Conservation (phyloP, 2,888 invertebrate species). For the Andrena camellia region DNA sequence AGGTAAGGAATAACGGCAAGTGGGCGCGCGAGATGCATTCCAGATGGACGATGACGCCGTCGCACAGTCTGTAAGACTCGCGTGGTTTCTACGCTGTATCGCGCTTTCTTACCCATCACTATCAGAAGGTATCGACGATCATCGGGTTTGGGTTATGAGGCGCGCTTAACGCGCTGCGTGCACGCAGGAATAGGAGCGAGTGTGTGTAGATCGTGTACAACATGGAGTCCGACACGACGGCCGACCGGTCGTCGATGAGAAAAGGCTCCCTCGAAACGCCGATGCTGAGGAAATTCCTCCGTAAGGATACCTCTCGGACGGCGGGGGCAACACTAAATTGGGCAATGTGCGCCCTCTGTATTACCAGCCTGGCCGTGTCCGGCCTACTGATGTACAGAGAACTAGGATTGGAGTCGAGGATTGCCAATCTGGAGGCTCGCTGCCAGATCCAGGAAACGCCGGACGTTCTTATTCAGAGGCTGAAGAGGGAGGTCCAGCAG, state of each 20-base stretch:
- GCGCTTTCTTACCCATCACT: slow-evolving; percentile 33
- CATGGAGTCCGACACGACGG: slow-evolving; percentile 73
- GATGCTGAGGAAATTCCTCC: slow-evolving; percentile 78
- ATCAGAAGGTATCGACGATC: slow-evolving; percentile 58
- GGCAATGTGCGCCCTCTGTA: slow-evolving; percentile 80
- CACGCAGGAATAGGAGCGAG: slow-evolving; percentile 46
- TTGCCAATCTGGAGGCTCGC: slow-evolving; percentile 77
- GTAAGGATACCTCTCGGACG: slow-evolving; percentile 61
- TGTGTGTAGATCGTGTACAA: slow-evolving; percentile 63
- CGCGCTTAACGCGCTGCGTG: slow-evolving; percentile 64
- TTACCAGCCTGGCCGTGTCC: slow-evolving; percentile 79
- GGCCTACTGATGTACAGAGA: slow-evolving; percentile 80
- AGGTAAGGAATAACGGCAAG: slow-evolving; percentile 54
- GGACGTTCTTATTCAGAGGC: slow-evolving; percentile 73
- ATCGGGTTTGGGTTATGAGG: slow-evolving; percentile 67
- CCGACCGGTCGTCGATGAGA: slow-evolving; percentile 68
- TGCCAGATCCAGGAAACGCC: slow-evolving; percentile 67
- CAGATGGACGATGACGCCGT: slow-evolving; percentile 78
- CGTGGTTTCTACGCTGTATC: slow-evolving; percentile 37
- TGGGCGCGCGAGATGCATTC: slow-evolving; percentile 71
- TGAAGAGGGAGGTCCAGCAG: slow-evolving; percentile 74
- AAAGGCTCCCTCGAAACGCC: slow-evolving; percentile 72
- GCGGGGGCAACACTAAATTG: slow-evolving; percentile 72
- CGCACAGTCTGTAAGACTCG: slow-evolving; percentile 73
- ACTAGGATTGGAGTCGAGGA: slow-evolving; percentile 78